These are phyloP conservation scores for Synanthedon formicaeformis DNA, from an alignment of 2,888 invertebrate species.

Conservation along the genomic window DNA sequence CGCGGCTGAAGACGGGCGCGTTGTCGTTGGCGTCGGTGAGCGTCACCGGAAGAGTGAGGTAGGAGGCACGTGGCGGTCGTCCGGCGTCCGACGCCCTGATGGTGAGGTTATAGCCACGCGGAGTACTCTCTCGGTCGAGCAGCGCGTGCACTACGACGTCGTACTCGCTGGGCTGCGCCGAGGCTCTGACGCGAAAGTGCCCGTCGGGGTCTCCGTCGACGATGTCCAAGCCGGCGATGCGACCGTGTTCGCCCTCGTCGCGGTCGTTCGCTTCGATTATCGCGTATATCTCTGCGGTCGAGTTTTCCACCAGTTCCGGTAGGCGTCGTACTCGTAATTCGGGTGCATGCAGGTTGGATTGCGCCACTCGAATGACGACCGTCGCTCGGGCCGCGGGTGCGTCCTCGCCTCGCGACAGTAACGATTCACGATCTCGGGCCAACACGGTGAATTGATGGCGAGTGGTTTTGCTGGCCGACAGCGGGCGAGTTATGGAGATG, in stretches of 20 bases:
- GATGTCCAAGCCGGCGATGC: conserved; percentile 84
- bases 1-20: conserved; percentile 87
- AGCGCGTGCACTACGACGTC: conserved; percentile 83
- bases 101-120: conserved; percentile 88
- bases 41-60: conserved; percentile 84
- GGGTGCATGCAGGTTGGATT: conserved; percentile 89
- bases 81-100: conserved; percentile 88
- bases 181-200: conserved; percentile 80
- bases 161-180: conserved; percentile 77
- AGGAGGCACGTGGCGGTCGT: conserved; percentile 80
- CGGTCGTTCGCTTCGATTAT: conserved; percentile 87
- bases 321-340: conserved; percentile 84
- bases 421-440: conserved; percentile 86
- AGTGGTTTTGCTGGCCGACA: conserved; percentile 78
- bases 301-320: conserved; percentile 84
- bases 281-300: conserved; percentile 88
- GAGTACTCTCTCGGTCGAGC: conserved; percentile 81
- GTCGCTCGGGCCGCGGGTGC: conserved; percentile 83
- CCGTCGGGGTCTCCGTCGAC: conserved; percentile 92
- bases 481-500: conserved; percentile 83
- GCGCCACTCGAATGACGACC: conserved; percentile 81
- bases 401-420: conserved; percentile 53
- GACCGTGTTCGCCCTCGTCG: conserved; percentile 87
- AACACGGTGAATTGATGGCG: conserved; percentile 82
- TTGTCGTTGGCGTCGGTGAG: conserved; percentile 87